phyloP scores from a whole-genome alignment of 2,888 invertebrate genomes.

The Acanthopleura granulata region DNA sequence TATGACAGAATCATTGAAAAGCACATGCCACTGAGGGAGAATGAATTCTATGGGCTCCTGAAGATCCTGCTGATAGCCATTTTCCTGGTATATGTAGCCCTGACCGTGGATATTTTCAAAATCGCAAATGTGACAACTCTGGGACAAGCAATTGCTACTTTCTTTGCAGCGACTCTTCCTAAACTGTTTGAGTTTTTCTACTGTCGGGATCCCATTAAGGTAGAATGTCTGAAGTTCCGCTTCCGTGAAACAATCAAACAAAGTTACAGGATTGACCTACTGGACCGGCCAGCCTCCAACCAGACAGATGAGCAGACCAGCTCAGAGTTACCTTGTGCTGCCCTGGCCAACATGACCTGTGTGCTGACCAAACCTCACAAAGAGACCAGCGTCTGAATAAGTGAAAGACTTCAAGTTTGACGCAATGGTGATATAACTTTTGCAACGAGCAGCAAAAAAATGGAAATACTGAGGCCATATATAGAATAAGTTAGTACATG shows the following conservation, averaged over 20 bases:
- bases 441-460: too few relatives aligned
- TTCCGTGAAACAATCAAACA: conserved; percentile 17
- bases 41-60: conserved; percentile 17
- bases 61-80: conserved; percentile 20
- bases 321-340: background rate
- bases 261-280: background rate
- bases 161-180: conserved; percentile 22
- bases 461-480: too few relatives aligned
- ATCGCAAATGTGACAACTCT: conserved; percentile 18
- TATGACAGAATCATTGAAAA: conserved; percentile 20
- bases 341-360: background rate
- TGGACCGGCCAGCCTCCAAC: background rate
- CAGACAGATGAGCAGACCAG: background rate
- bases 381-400: background rate
- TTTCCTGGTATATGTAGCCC: conserved; percentile 19
- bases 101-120: conserved; percentile 17
- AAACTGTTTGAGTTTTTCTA: conserved; percentile 21
- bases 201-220: background rate
- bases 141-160: conserved; percentile 22
- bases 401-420: too few relatives aligned
- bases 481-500: too few relatives aligned
- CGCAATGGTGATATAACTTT: too few relatives aligned
- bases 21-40: conserved; percentile 18
- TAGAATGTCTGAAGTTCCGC: conserved; percentile 14
- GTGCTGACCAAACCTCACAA: background rate